Base-by-base conservation (phyloP, 2,113 vertebrate genomes). In the Heptranchias perlo region DNA sequence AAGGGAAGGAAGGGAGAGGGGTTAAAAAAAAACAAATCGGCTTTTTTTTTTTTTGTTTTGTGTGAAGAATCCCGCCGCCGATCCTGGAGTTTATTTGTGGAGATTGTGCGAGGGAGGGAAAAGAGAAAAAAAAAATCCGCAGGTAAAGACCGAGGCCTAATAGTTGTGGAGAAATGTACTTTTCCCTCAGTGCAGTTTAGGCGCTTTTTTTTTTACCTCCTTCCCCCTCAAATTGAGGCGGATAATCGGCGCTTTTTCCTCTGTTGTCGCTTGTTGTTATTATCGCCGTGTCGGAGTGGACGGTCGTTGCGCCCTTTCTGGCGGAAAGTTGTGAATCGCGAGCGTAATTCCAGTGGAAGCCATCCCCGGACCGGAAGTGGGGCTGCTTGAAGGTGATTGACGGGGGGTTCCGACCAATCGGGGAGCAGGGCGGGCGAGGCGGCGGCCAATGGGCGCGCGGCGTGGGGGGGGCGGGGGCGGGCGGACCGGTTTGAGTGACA, bases 371-470 rank as follows among this genome's bases (percentile, higher is more conserved):
- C n/a, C 78, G 78, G 78, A 82, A 21, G 39, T 44, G 39, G 0
- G 10, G 25, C 49, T 69, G 65, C 21, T 1, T 4, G 52, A 14
- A 11, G 87, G 0, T 82, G 78, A 82, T 82, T 5, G 78, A 82
- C 78, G 16, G 39, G 39, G 2, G 2, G 28, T 4, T 10, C 13
- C 11, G 25, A 52, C 87, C 87, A 58, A 91, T n/a, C 11, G 52
- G 52, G 11, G 86, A 10, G 25, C 25, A 3, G 3, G 25, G 2
- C 0, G 2, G 1, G 0, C 0, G 0, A 58, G 8, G 2, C 0
- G 25, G 1, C 3, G 28, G 3, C 87, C 52, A 91, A 91, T 91
- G 11, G 28, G 52, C 28, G 52, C 28, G 28, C 25, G 10, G 52
- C 52, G 28, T 52, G 14, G 87, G 84, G 4, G 28, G 87, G 28